These are phyloP conservation scores for Cerastoderma edule DNA, from an alignment of 2,888 invertebrate genomes.

Conservation along the genomic window DNA sequence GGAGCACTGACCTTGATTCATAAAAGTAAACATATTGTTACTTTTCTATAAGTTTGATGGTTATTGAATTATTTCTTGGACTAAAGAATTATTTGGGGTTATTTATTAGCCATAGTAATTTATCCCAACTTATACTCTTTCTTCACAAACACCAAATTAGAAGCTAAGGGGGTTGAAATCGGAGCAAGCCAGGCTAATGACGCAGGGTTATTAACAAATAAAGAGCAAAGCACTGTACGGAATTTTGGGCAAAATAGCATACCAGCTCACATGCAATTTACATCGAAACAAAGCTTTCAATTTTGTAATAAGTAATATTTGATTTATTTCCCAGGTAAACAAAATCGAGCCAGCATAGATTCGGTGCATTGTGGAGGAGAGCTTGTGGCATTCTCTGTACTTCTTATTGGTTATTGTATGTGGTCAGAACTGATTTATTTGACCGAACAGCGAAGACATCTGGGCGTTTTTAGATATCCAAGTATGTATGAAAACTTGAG, in stretches of 20 bases:
- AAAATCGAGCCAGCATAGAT: neutral
- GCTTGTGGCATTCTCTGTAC: slow-evolving; percentile 34
- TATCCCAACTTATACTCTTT: neutral
- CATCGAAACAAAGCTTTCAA: no score
- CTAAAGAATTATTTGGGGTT: no score
- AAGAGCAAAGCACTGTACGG: no score
- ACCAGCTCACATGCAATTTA: no score
- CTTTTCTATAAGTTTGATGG: no score
- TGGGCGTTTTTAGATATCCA: slow-evolving; percentile 45
- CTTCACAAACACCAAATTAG: no score
- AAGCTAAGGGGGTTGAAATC: no score
- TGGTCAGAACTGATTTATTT: slow-evolving; percentile 47
- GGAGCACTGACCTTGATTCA: no score
- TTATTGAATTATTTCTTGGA: no score
- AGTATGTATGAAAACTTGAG: slow-evolving; percentile 39
- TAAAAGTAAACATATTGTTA: no score
- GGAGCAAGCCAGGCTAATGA: neutral
- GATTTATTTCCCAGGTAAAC: slow-evolving; percentile 1
- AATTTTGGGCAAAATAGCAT: neutral
- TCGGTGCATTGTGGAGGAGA: slow-evolving; percentile 35
- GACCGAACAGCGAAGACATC: slow-evolving; percentile 35
- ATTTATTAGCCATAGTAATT: no score
- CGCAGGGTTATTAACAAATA: neutral
- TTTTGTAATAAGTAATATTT: neutral
- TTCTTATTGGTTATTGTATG: slow-evolving; percentile 45